A percentile compares a stretch with the other conserved stretches of the same genome.
Conservation (phyloP, 2,113 vertebrate genomes). For the Siphamia tubifer region DNA sequence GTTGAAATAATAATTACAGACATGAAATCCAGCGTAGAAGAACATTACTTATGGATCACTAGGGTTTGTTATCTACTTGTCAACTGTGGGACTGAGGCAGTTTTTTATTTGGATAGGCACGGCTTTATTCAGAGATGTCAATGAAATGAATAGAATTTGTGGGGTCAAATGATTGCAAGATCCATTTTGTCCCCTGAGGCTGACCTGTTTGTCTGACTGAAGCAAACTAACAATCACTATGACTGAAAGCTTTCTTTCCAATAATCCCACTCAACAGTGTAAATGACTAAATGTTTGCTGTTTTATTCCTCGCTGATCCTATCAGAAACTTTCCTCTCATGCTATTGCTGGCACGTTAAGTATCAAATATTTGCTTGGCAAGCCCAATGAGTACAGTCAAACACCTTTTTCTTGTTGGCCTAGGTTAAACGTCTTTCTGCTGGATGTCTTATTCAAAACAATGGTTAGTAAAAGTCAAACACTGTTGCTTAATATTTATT, state of each 20-base stretch:
- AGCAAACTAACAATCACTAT: conserved; percentile 52
- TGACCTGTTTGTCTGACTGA: conserved; percentile 43
- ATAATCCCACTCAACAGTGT: conserved; percentile 29
- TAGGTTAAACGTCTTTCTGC: not conserved
- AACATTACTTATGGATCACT: not conserved
- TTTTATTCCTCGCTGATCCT: conserved; percentile 35
- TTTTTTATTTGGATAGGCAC: conserved; percentile 37
- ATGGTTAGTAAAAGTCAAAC: not conserved
- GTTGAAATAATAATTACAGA: not conserved
- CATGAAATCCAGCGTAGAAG: not conserved
- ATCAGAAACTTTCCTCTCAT: conserved; percentile 43
- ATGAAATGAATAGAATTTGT: conserved; percentile 44
- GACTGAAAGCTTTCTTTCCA: conserved; percentile 35
- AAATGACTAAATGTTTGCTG: conserved; percentile 46
- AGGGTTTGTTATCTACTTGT: not conserved
- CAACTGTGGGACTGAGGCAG: conserved; percentile 14
- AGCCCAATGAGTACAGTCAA: conserved; percentile 5
- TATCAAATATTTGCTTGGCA: conserved; percentile 47
- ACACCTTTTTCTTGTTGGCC: not conserved
- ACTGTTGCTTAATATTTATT: conserved; percentile 10
- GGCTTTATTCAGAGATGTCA: conserved; percentile 33
- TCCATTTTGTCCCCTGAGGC: conserved; percentile 36
- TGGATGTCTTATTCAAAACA: not conserved
- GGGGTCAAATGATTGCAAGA: conserved; percentile 24
- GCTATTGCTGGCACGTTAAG: conserved; percentile 42